Evolutionary conservation across 2,797 vertebrate species (phyloP).

Genomic region (Otolemur crassicaudatus): DNA sequence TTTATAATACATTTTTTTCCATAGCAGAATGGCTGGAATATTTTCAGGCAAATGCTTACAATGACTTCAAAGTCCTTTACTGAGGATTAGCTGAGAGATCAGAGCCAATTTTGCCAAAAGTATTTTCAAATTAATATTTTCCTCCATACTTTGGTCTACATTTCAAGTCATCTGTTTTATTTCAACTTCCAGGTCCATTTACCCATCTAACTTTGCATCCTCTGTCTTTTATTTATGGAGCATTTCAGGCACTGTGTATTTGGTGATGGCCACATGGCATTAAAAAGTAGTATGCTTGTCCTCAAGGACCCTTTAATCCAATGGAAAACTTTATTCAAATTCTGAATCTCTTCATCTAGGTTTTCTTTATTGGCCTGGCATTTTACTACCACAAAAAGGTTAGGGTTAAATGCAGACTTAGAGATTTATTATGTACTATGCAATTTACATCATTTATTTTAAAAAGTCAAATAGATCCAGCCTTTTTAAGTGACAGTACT

Average conservation of each 20-base stretch:
- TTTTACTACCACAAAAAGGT: neutral
- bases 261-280: neutral
- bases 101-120: neutral
- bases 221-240: neutral
- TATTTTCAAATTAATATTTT: neutral
- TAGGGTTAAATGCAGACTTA: neutral
- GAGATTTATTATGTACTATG: neutral
- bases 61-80: neutral
- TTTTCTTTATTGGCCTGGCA: neutral
- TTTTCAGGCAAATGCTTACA: conserved; percentile 23
- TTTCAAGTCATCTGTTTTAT: neutral
- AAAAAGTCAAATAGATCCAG: neutral
- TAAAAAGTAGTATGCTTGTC: neutral
- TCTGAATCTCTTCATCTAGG: neutral
- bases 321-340: neutral
- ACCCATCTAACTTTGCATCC: neutral
- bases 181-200: neutral
- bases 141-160: neutral
- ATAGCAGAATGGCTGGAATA: neutral
- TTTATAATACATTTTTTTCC: neutral
- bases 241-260: neutral
- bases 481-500: neutral
- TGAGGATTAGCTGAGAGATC: neutral
- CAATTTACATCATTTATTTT: neutral
- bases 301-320: neutral